Conservation (phyloP, 37 sponge, comb jelly and placozoan genomes). For the Agelas oroides region DNA sequence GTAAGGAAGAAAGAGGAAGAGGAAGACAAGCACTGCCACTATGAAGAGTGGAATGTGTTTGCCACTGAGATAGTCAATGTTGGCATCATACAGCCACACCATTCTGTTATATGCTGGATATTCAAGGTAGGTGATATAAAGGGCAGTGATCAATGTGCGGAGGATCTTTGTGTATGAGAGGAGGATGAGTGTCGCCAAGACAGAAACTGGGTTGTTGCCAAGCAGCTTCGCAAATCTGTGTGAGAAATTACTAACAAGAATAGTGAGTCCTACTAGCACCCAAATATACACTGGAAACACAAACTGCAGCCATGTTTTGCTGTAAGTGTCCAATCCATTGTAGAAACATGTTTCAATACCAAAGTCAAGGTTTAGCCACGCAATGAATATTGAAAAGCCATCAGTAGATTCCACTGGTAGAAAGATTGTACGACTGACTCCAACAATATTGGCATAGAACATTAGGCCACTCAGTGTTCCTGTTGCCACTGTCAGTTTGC, state of each 20-base stretch:
- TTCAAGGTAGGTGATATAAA: not conserved
- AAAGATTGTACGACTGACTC: not conserved
- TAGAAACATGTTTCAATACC: slow-evolving; percentile 30
- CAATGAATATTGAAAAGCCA: not conserved
- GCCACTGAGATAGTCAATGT: not conserved
- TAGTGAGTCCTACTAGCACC: slow-evolving; percentile 5
- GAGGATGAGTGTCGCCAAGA: slow-evolving; percentile 25
- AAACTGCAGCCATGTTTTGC: slow-evolving; percentile 31
- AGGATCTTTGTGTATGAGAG: slow-evolving; percentile 15
- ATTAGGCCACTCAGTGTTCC: not conserved
- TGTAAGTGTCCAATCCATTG: slow-evolving; percentile 15
- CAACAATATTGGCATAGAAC: slow-evolving; percentile 13
- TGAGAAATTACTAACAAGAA: not conserved
- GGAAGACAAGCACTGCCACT: not conserved
- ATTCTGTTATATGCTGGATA: not conserved
- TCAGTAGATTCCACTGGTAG: not conserved
- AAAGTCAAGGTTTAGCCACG: slow-evolving; percentile 28
- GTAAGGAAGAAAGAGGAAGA: slow-evolving; percentile 10
- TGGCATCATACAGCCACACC: slow-evolving; percentile 2
- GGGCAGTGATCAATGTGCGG: not conserved
- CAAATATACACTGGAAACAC: slow-evolving; percentile 16
- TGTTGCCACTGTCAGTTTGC: slow-evolving; percentile 10
- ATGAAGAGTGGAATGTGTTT: not conserved
- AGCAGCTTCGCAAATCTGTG: not conserved
- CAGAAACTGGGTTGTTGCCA: slow-evolving; percentile 19